phyloP scores from a whole-genome alignment of 2,113 vertebrate species.

The Chrysemys picta region DNA sequence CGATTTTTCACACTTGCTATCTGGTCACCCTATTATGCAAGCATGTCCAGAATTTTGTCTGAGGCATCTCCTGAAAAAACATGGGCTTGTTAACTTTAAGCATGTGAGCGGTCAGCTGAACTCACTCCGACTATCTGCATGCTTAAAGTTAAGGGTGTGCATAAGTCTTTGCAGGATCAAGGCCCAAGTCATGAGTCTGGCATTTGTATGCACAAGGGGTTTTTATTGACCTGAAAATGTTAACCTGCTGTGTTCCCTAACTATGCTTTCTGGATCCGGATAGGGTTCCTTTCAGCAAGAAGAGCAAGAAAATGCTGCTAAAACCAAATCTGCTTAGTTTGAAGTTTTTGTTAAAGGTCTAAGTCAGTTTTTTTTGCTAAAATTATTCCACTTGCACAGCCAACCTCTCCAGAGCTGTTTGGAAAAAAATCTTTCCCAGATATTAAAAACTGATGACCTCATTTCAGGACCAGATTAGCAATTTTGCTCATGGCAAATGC shows the following conservation, averaged over 20 bases:
- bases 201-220: neutral
- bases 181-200: neutral
- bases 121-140: rapidly evolving
- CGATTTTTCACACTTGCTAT: too few relatives aligned
- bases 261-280: neutral
- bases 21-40: too few relatives aligned
- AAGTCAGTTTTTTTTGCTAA: neutral
- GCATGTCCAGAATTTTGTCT: neutral
- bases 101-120: rapidly evolving
- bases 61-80: neutral
- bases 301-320: neutral
- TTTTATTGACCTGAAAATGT: neutral
- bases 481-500: too few relatives aligned
- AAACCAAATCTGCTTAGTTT: neutral
- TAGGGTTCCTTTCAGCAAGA: neutral
- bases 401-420: neutral
- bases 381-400: neutral
- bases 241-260: neutral
- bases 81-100: neutral
- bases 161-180: neutral
- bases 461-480: neutral
- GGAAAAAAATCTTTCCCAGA: neutral
- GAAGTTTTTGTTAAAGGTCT: slow-evolving; percentile 9
- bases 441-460: neutral
- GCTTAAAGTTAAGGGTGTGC: neutral